phyloP scores from a whole-genome alignment of 2,888 invertebrate species.

The Perithous albicinctus region DNA sequence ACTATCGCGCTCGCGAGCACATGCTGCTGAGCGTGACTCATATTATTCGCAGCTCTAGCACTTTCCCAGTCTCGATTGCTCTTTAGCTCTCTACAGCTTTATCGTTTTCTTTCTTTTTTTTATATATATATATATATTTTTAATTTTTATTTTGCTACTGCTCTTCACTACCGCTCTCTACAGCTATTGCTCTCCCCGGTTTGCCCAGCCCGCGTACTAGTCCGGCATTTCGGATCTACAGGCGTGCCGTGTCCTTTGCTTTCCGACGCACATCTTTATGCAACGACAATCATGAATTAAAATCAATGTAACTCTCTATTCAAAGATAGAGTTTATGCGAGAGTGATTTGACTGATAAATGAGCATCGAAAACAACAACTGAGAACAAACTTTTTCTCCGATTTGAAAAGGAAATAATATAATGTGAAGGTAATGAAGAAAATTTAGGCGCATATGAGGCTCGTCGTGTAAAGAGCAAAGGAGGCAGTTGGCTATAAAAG shows the following conservation, averaged over 20 bases:
- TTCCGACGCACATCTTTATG: slow-evolving; percentile 80
- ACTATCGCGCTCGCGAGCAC: slow-evolving; percentile 87
- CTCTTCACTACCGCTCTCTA: slow-evolving; percentile 66
- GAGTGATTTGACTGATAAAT: background rate
- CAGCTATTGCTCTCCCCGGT: slow-evolving; percentile 61
- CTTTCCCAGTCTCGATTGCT: slow-evolving; percentile 35
- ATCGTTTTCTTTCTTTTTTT: slow-evolving; percentile 19
- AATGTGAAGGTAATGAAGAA: background rate
- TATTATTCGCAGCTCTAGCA: slow-evolving; percentile 71
- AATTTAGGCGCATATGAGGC: background rate
- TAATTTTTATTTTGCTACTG: slow-evolving; percentile 46
- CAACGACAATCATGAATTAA: slow-evolving; percentile 57
- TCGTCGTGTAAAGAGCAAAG: slow-evolving; percentile 65
- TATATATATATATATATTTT: slow-evolving; percentile 23
- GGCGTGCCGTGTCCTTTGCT: slow-evolving; percentile 81
- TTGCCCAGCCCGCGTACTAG: slow-evolving; percentile 73
- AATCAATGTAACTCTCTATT: slow-evolving; percentile 12
- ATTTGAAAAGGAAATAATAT: background rate
- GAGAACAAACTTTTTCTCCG: background rate
- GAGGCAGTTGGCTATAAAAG: slow-evolving; percentile 61
- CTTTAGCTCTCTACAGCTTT: slow-evolving; percentile 38
- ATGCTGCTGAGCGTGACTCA: slow-evolving; percentile 87
- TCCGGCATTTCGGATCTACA: slow-evolving; percentile 82
- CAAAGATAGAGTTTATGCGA: background rate
- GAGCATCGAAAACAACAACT: background rate